Conservation (phyloP, 2,113 vertebrate genomes). For the Vidua macroura region DNA sequence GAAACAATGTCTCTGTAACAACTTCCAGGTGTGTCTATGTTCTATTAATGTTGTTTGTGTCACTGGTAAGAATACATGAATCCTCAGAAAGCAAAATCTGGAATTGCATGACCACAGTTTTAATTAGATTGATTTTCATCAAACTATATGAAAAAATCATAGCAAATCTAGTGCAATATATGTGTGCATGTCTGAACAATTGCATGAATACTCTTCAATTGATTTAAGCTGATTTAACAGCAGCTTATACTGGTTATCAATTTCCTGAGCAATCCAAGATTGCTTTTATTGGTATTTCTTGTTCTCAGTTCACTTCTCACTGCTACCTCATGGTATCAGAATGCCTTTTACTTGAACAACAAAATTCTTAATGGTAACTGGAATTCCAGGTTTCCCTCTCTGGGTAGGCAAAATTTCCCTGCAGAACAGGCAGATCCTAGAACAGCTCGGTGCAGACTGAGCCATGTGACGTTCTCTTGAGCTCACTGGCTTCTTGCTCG, state of each 20-base stretch:
- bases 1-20: background rate
- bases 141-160: background rate
- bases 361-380: background rate
- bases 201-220: background rate
- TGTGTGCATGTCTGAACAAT: background rate
- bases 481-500: background rate
- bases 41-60: background rate
- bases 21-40: background rate
- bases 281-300: background rate
- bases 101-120: background rate
- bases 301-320: background rate
- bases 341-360: background rate
- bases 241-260: background rate
- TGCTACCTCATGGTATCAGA: background rate
- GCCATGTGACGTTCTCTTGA: background rate
- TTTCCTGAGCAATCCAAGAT: background rate
- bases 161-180: background rate
- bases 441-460: background rate
- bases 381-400: background rate
- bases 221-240: background rate
- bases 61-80: background rate
- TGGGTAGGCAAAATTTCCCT: background rate
- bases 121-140: background rate
- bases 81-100: background rate
- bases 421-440: background rate